These are phyloP conservation scores for Ahaetulla prasina DNA, from an alignment of 2,113 vertebrate species.

Conservation along the genomic window DNA sequence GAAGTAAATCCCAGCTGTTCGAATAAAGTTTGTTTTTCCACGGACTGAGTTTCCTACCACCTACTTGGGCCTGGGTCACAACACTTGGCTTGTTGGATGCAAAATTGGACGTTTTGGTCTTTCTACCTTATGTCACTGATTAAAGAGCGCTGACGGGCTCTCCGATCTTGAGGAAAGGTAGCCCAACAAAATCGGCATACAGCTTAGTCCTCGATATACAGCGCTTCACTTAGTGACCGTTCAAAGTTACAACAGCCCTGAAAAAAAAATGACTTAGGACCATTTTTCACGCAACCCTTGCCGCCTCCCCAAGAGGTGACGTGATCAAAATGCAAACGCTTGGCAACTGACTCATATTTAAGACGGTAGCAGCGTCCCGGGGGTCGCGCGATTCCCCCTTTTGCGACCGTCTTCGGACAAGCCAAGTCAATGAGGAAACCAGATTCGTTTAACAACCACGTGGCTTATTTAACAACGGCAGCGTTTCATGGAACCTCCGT, in stretches of 20 bases:
- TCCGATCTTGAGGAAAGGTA: not conserved
- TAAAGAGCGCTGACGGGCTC: not conserved
- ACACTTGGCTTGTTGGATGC: not conserved
- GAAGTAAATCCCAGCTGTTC: too few relatives aligned
- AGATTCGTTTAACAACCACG: not conserved
- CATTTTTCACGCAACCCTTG: not conserved
- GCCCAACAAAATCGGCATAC: accelerated
- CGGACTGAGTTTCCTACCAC: too few relatives aligned
- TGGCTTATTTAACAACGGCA: not conserved
- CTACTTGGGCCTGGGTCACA: too few relatives aligned
- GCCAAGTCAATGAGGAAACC: not conserved
- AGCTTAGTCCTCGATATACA: not conserved
- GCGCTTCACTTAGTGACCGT: too few relatives aligned
- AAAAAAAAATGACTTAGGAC: not conserved
- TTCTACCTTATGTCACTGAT: not conserved
- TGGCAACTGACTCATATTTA: not conserved
- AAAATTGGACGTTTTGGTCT: not conserved
- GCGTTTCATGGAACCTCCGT: not conserved
- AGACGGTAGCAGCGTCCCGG: not conserved
- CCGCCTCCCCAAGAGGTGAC: too few relatives aligned
- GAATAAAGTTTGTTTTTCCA: too few relatives aligned
- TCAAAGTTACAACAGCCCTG: too few relatives aligned
- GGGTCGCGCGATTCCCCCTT: not conserved
- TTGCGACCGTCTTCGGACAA: not conserved
- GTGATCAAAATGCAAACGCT: not conserved